Conservation (phyloP, 1,140 invertebrate genomes). For the Microplitis demolitor region DNA sequence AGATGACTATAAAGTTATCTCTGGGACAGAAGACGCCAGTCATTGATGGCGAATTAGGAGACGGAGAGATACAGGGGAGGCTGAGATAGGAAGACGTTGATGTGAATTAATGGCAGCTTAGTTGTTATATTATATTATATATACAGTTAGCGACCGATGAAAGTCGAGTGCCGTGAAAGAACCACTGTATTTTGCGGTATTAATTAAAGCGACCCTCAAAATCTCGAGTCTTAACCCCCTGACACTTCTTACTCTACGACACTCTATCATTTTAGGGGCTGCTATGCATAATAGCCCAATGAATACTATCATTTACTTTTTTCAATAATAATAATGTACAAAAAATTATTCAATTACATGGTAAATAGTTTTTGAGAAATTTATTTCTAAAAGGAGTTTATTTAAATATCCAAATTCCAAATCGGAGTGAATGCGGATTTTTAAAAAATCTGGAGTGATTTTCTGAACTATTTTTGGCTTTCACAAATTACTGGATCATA, state of each 20-base stretch:
- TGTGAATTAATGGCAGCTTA: slow-evolving; percentile 62
- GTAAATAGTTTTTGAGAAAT: too few species aligned
- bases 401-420: too few species aligned
- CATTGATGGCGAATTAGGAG: slow-evolving; percentile 11
- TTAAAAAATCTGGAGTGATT: too few species aligned
- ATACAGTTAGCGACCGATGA: slow-evolving; percentile 27
- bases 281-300: slow-evolving; percentile 21
- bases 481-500: too few species aligned
- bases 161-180: slow-evolving; percentile 15
- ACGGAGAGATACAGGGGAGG: neutral
- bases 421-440: too few species aligned
- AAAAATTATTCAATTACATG: too few species aligned
- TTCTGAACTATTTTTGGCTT: too few species aligned
- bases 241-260: slow-evolving; percentile 32
- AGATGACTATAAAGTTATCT: slow-evolving; percentile 13
- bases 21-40: slow-evolving; percentile 5
- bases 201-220: slow-evolving; percentile 36
- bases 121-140: slow-evolving; percentile 26
- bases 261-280: slow-evolving; percentile 36
- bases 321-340: too few species aligned
- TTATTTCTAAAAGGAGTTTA: too few species aligned
- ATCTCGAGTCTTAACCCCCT: slow-evolving; percentile 32
- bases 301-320: slow-evolving; percentile 9
- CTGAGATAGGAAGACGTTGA: slow-evolving; percentile 58
- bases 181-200: slow-evolving; percentile 14